These are phyloP conservation scores for Anolis apletophallus DNA, from an alignment of 2,797 vertebrate species.

Conservation along the genomic window DNA sequence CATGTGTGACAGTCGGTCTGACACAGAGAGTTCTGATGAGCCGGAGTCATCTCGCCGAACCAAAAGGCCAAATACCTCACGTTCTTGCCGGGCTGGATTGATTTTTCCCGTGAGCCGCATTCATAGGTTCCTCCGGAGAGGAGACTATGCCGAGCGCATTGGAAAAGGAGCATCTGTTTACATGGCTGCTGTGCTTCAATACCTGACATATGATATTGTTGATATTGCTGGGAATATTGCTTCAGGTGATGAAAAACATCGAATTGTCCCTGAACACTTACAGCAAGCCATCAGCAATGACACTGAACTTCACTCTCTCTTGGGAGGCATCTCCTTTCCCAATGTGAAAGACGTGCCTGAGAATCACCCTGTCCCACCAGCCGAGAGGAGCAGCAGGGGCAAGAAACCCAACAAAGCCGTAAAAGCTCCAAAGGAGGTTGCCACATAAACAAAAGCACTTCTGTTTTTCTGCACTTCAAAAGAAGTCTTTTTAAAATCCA, in stretches of 20 bases:
- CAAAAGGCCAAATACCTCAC: slow-evolving; percentile 34
- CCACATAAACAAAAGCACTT: background rate
- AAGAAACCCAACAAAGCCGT: slow-evolving; percentile 10
- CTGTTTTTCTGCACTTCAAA: background rate
- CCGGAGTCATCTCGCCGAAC: background rate
- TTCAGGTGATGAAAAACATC: slow-evolving; percentile 71
- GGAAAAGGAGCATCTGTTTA: slow-evolving; percentile 77
- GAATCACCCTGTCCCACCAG: slow-evolving; percentile 75
- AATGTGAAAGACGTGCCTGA: slow-evolving; percentile 79
- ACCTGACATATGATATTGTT: slow-evolving; percentile 81
- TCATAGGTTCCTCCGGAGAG: slow-evolving; percentile 77
- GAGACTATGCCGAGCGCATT: slow-evolving; percentile 70
- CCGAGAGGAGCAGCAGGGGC: slow-evolving; percentile 75
- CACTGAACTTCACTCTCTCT: slow-evolving; percentile 74
- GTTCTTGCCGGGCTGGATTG: slow-evolving; percentile 75
- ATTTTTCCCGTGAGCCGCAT: slow-evolving; percentile 81
- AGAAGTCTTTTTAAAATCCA: background rate
- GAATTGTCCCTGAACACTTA: slow-evolving; percentile 80
- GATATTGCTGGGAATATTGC: slow-evolving; percentile 80
- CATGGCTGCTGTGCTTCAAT: slow-evolving; percentile 78
- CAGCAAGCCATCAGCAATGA: slow-evolving; percentile 79
- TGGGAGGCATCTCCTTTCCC: slow-evolving; percentile 69
- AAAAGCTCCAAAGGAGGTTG: background rate
- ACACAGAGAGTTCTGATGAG: slow-evolving; percentile 6
- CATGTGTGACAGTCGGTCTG: slow-evolving; percentile 6